Percentiles rank a stretch among this genome's conserved stretches.
Conservation (phyloP, 1,140 invertebrate species). For the Proctacanthus coquilletti region DNA sequence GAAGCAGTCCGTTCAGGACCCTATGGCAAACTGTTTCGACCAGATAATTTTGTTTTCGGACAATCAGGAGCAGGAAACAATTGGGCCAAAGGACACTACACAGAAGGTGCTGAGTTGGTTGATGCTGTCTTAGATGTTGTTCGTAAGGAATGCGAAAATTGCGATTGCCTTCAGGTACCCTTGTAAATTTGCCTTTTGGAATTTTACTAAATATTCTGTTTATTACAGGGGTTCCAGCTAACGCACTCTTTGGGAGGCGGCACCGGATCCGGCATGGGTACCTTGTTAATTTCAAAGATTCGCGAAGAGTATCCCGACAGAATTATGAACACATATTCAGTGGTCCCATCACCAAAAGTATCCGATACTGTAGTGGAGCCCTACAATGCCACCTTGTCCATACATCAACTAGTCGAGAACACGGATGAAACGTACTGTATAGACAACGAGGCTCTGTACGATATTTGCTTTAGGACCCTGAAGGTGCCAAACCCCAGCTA, state of each 20-base stretch:
- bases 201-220: conserved; percentile 30
- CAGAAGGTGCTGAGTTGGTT: conserved; percentile 56
- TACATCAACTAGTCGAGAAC: conserved; percentile 68
- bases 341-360: conserved; percentile 59
- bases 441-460: conserved; percentile 77
- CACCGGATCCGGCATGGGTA: conserved; percentile 68
- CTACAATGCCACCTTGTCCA: conserved; percentile 63
- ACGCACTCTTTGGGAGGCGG: conserved; percentile 61
- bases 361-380: conserved; percentile 69
- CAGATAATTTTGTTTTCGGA: conserved; percentile 57
- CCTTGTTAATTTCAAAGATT: conserved; percentile 60
- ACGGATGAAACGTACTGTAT: conserved; percentile 71
- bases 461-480: conserved; percentile 76
- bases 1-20: conserved; percentile 53
- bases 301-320: conserved; percentile 67
- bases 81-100: conserved; percentile 60
- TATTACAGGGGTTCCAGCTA: conserved; percentile 60
- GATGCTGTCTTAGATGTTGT: conserved; percentile 67
- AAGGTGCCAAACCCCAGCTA: conserved; percentile 65
- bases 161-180: conserved; percentile 46
- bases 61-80: conserved; percentile 36
- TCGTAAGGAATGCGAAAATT: conserved; percentile 57
- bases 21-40: conserved; percentile 56
- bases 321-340: conserved; percentile 76
- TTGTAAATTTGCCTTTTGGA: conserved; percentile 2